Base-by-base conservation (phyloP, 1,140 invertebrate species). In the Ips nitidus region DNA sequence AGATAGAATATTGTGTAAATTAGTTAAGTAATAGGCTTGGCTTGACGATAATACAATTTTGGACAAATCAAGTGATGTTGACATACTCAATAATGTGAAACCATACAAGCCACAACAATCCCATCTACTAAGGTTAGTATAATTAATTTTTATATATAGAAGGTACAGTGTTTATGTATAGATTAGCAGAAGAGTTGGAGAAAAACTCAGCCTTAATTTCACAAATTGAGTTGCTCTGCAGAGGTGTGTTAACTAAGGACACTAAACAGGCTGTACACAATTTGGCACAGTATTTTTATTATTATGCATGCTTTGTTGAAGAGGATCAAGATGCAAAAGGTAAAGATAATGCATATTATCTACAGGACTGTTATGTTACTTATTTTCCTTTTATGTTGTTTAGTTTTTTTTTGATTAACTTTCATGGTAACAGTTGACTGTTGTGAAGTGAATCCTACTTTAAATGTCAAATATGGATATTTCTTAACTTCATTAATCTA, bases 321-420 rank as follows among this genome's bases (percentile, higher is more conserved):
- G 45, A 50, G 45, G 45, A 50, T 50, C 45, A 50, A 22, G 22
- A 22, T 22, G 22, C 0, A 22, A 50, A 50, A 3, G 79, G 76
- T 63, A 79, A 75, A 67, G 80, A 80, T 2, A 81, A 41, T 22
- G 80, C 40, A 8, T 79, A 76, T 70, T 69, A 64, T 43, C 66
- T 47, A 39, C 57, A 41, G 66, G 73, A 22, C 0, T 22, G 22
- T 22, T 22, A 22, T 22, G 22, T 22, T 22, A 22, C 22, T 22
- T 22, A 22, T 22, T 22, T 22, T 22, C 22, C 22, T 22, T 22
- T 22, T 22, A 22, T 22, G 22, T 22, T 22, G 22, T 22, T 22
- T 22, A 22, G 22, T 22, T 22, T 22, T 22, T 22, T 22, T 0
- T 22, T 22, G 22, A 22, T 22, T 22, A 22, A 22, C 22, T 22